Base-by-base conservation (phyloP, 2,113 vertebrate species). In the Lonchura striata region DNA sequence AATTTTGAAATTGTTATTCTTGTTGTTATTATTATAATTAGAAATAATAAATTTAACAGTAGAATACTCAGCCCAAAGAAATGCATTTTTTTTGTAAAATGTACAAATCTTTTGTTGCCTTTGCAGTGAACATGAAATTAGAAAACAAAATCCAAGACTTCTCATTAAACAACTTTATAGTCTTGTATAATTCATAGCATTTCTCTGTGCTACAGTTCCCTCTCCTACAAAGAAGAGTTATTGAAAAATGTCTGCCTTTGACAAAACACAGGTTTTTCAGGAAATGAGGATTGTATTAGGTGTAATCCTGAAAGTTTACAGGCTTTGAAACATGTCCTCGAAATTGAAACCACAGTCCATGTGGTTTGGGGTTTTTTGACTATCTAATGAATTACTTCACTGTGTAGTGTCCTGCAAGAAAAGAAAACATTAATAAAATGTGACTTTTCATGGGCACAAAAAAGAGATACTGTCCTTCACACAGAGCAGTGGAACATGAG, bases 341-440 rank as follows among this genome's bases (percentile, higher is more conserved):
- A 54, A 77, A 61, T 2, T 53, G 8, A 61, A 35, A 57, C 22
- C 30, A 18, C 16, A 31, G 15, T 42, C 7, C 4, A 2, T 22
- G 19, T 8, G 8, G 4, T 11, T 19, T 4, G 6, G 7, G 3
- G 1, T 9, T 4, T 8, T 54, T 54, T 77, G 5, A 28, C 15
- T 3, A 0, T 31, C 37, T 78, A 56, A 53, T 53, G 46, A 52
- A 47, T 78, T 4, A 14, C 25, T 70, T 65, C 15, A 39, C 47
- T 82, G 9, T 59, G 30, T 56, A 46, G 22, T 50, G 41, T 22
- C 15, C n/a, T 56, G 33, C 0, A 0, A 72, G 54, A 52, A 84
- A 72, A 77, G 6, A 7, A 61, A 79, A 56, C 2, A 0, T 74
- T 72, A 47, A 31, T 44, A 52, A 72, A 64, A 46, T 0, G 1